These are phyloP conservation scores for Caenorhabditis remanei DNA, from an alignment of 1,140 invertebrate genomes.

Conservation along the genomic window DNA sequence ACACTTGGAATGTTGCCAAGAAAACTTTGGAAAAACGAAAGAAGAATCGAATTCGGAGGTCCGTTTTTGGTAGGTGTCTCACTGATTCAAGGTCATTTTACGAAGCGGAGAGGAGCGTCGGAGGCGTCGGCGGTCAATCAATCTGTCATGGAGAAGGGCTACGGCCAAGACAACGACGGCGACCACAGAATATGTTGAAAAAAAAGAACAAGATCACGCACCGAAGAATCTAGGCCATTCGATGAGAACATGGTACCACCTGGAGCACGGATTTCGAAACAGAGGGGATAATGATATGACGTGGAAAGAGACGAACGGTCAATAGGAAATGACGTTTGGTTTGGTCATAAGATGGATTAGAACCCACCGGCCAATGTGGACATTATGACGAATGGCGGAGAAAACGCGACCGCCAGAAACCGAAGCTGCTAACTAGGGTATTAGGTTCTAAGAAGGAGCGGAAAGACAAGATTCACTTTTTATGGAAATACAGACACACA, in stretches of 20 bases:
- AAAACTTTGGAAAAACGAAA: neutral
- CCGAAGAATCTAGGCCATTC: neutral
- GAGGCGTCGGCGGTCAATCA: neutral
- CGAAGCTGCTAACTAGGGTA: neutral
- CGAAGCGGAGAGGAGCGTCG: neutral
- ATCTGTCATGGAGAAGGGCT: conserved; percentile 28
- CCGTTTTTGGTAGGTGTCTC: neutral
- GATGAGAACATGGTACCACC: neutral
- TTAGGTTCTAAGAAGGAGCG: neutral
- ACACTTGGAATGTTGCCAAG: conserved; percentile 51
- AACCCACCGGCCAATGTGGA: conserved; percentile 16
- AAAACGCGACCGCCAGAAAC: neutral
- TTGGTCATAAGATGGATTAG: conserved; percentile 53
- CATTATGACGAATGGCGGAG: conserved; percentile 37
- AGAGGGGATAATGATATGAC: neutral
- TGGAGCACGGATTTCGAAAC: conserved; percentile 6
- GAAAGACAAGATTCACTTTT: too few relatives aligned
- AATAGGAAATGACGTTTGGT: conserved; percentile 49
- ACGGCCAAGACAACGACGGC: neutral
- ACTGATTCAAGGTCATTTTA: conserved; percentile 17
- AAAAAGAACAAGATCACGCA: neutral
- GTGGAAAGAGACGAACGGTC: conserved; percentile 10
- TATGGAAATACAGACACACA: too few relatives aligned
- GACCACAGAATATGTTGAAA: neutral
- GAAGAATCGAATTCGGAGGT: neutral